Evolutionary conservation across 2,113 vertebrate genomes (phyloP).

Genomic region (Carassius gibelio): DNA sequence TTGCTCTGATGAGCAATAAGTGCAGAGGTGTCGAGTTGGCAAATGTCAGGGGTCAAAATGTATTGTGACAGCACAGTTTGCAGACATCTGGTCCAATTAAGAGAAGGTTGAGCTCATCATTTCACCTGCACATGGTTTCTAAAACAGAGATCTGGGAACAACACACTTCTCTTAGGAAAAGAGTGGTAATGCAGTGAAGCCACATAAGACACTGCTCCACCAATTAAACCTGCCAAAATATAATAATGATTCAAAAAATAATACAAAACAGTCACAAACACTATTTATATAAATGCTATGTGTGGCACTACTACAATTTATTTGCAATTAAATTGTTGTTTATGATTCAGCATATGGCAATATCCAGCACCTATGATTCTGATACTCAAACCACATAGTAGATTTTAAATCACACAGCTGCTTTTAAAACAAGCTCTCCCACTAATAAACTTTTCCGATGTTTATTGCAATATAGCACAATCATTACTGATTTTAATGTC

Average conservation of each 20-base stretch:
- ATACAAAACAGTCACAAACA: not conserved
- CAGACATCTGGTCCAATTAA: slow-evolving; percentile 45
- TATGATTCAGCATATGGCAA: not conserved
- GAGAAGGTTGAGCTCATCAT: slow-evolving; percentile 40
- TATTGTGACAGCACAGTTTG: slow-evolving; percentile 38
- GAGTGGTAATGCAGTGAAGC: not conserved
- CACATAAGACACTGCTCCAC: not conserved
- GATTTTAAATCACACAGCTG: not conserved
- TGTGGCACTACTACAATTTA: not conserved
- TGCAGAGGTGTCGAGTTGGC: slow-evolving; percentile 6
- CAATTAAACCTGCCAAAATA: not conserved
- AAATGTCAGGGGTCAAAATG: slow-evolving; percentile 39
- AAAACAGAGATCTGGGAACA: slow-evolving; percentile 27
- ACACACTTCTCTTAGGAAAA: not conserved
- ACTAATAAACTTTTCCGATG: not conserved
- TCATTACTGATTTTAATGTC: not conserved
- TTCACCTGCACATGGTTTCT: slow-evolving; percentile 34
- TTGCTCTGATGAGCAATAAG: slow-evolving; percentile 17
- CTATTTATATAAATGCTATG: not conserved
- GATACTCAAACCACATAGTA: not conserved
- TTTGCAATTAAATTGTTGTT: not conserved
- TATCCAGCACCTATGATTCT: not conserved
- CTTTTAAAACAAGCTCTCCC: not conserved
- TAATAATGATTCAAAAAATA: not conserved
- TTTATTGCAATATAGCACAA: not conserved